Percentiles rank a stretch among this genome's conserved stretches.
Evolutionary conservation across 2,888 invertebrate species (phyloP).

Genomic region (Syritta pipiens): DNA sequence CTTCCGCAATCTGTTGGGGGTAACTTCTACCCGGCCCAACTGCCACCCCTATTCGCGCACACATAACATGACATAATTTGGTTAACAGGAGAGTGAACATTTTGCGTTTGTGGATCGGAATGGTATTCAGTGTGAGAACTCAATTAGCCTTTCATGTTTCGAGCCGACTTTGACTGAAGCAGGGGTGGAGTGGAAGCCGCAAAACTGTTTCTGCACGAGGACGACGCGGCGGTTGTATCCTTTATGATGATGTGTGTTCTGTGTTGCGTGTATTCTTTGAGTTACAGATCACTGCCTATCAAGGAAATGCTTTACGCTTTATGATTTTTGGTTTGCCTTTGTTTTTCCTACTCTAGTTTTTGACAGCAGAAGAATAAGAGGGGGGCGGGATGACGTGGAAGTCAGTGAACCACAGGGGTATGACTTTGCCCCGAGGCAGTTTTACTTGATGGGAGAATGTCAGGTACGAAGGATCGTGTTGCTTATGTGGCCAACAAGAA

Average conservation of each 20-base stretch:
- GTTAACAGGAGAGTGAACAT: slow-evolving; percentile 49
- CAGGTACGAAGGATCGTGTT: no score
- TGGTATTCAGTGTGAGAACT: slow-evolving; percentile 53
- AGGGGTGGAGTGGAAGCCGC: slow-evolving; percentile 4
- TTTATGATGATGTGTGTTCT: background rate
- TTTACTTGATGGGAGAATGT: no score
- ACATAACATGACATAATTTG: slow-evolving; percentile 59
- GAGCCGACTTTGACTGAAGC: slow-evolving; percentile 52
- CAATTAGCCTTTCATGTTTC: slow-evolving; percentile 68
- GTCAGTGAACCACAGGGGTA: no score
- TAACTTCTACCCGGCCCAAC: background rate
- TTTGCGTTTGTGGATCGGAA: slow-evolving; percentile 26
- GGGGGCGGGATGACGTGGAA: no score
- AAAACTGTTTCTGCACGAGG: background rate
- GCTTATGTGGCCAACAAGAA: no score
- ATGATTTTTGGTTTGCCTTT: background rate
- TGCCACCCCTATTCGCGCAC: background rate
- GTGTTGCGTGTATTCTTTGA: background rate
- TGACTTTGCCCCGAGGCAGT: no score
- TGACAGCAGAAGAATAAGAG: no score
- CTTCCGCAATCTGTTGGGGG: slow-evolving; percentile 52
- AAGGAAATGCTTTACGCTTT: no score
- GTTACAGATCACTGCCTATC: background rate
- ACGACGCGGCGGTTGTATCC: background rate
- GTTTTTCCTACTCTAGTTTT: background rate